Percentiles rank a stretch among this genome's conserved stretches.
Conservation (phyloP, 2,888 invertebrate genomes). For the Andrena praecox region DNA sequence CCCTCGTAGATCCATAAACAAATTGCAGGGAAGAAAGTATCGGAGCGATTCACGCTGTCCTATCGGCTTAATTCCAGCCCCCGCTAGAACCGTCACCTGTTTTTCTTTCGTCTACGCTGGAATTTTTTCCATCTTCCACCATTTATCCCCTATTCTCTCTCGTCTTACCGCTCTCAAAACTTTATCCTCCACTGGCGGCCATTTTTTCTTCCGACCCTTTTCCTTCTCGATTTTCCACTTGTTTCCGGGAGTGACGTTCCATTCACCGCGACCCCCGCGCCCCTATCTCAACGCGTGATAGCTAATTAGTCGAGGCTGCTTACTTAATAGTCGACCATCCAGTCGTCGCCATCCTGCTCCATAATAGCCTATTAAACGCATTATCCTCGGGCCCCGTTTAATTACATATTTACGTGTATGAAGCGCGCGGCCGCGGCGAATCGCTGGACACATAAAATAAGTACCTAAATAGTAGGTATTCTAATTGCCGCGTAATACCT, state of each 20-base stretch:
- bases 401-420: neutral
- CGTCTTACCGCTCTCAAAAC: slow-evolving; percentile 38
- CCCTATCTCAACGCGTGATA: neutral
- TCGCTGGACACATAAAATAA: neutral
- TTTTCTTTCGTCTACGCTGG: neutral
- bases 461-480: neutral
- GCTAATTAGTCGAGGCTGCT: neutral
- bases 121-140: slow-evolving; percentile 27
- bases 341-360: neutral
- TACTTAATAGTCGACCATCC: too few relatives aligned
- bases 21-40: neutral
- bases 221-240: neutral
- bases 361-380: slow-evolving; percentile 1
- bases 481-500: neutral
- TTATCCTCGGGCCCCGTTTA: neutral
- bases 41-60: neutral
- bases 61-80: neutral
- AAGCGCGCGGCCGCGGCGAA: neutral
- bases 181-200: neutral
- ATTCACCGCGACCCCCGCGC: neutral
- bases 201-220: neutral
- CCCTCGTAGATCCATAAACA: too few relatives aligned
- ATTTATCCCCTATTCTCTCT: slow-evolving; percentile 11
- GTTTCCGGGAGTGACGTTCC: slow-evolving; percentile 1
- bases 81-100: neutral